phyloP scores from a whole-genome alignment of 2,888 invertebrate species.

The Pammene aurita region DNA sequence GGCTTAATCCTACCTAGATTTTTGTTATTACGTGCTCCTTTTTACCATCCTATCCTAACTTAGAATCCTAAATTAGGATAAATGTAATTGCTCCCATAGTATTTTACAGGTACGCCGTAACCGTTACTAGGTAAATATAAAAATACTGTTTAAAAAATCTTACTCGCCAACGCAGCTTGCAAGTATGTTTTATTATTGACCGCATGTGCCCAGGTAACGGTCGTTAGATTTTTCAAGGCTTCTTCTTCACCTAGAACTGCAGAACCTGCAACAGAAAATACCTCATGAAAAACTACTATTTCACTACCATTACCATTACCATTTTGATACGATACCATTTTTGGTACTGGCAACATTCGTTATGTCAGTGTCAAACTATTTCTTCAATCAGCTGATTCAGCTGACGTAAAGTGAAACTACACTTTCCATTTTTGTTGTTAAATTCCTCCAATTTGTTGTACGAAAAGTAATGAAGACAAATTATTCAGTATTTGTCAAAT shows the following conservation, averaged over 20 bases:
- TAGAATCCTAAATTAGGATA: too few species aligned
- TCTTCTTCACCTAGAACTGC: constrained; percentile 67
- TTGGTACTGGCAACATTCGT: constrained; percentile 29
- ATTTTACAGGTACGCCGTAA: neutral
- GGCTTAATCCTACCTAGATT: too few species aligned
- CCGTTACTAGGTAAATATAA: neutral
- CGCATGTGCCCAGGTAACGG: constrained; percentile 93
- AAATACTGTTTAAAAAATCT: constrained; percentile 46
- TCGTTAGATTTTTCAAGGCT: constrained; percentile 85
- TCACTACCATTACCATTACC: constrained; percentile 19
- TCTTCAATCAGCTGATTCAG: constrained; percentile 7
- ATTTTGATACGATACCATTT: too few species aligned
- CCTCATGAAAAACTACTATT: constrained; percentile 24
- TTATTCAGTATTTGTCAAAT: too few species aligned
- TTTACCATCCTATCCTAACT: too few species aligned
- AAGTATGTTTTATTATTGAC: constrained; percentile 88
- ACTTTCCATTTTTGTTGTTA: too few species aligned
- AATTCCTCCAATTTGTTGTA: too few species aligned
- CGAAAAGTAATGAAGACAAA: too few species aligned
- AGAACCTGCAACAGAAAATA: constrained; percentile 58
- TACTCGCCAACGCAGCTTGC: constrained; percentile 84
- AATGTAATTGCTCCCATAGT: too few species aligned
- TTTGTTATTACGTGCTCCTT: too few species aligned
- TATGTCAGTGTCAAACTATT: constrained; percentile 16
- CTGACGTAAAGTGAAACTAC: too few species aligned